Base-by-base conservation (phyloP, 2,113 vertebrate species). In the Danionella cerebrum region DNA sequence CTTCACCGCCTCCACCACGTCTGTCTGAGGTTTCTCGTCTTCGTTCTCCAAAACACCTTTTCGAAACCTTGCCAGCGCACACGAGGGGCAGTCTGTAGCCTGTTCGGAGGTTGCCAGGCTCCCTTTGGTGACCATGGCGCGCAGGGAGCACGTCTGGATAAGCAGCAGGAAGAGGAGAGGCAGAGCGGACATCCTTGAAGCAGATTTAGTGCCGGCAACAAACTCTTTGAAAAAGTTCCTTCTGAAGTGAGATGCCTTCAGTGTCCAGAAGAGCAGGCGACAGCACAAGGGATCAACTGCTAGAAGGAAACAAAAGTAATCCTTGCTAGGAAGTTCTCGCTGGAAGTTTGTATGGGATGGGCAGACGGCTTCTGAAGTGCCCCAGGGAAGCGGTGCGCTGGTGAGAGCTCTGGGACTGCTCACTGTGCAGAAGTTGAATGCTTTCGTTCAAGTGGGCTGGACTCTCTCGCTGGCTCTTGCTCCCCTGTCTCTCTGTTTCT, bases 1-100 rank as follows among this genome's bases (percentile, higher is more conserved):
- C 82, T 98, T 98, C 63, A 98, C 94, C 8, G 93, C 94, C 81
- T 97, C 94, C 80, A 98, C 93, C 90, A 98, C 94, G 80, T 97
- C 93, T 22, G 52, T 78, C 24, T 52, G 74, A 73, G 86, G 0
- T 53, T 52, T 77, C 90, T 85, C 82, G 81, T 84, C 92, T 35
- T 87, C 89, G 71, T 89, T 76, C 12, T 50, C 65, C 3, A 25
- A 14, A 35, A 52, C 45, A 25, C 66, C 51, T 27, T 66, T 67
- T 33, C 57, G 64, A 24, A 71, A 41, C 12, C 69, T 25, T 24
- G 73, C 68, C 55, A 96, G 82, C 67, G 87, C 87, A 65, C 95
- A 98, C 55, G 93, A 92, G 11, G 92, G 91, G 52, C 95, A 98
- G 55, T 85, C 86, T 5, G 86, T 77, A 53, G 84, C 81, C 74